Evolutionary conservation across 2,888 invertebrate genomes (phyloP).

Genomic region (Nomada hirtipes): DNA sequence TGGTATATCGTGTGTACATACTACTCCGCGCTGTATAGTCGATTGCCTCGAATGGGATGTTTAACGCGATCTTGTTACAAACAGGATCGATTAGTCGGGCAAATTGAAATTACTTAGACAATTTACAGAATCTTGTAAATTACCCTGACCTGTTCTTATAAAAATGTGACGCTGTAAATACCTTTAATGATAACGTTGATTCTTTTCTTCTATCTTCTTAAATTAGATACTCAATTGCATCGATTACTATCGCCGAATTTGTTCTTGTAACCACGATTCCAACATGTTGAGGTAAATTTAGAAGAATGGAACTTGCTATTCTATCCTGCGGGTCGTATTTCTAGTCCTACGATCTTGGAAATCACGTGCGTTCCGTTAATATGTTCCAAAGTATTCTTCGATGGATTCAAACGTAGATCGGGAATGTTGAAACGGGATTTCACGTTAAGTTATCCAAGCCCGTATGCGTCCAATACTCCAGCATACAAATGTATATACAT

Average conservation of each 20-base stretch:
- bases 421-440: conserved; percentile 74
- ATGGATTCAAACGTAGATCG: conserved; percentile 69
- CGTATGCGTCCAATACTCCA: conserved; percentile 33
- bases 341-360: conserved; percentile 2
- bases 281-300: neutral
- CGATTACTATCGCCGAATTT: neutral
- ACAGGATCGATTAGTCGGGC: conserved; percentile 52
- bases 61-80: conserved; percentile 60
- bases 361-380: conserved; percentile 62
- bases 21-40: conserved; percentile 35
- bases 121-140: conserved; percentile 31
- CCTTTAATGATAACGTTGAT: neutral
- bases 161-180: neutral
- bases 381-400: conserved; percentile 58
- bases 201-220: neutral
- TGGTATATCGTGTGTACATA: conserved; percentile 46
- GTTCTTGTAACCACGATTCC: neutral
- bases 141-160: neutral
- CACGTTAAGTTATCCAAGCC: conserved; percentile 45
- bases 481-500: neutral
- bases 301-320: neutral
- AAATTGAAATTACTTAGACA: conserved; percentile 57
- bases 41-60: conserved; percentile 60
- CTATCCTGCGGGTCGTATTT: neutral
- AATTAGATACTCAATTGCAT: neutral